Conservation (phyloP, 2,888 invertebrate species). For the Amphipyra tragopoginis region DNA sequence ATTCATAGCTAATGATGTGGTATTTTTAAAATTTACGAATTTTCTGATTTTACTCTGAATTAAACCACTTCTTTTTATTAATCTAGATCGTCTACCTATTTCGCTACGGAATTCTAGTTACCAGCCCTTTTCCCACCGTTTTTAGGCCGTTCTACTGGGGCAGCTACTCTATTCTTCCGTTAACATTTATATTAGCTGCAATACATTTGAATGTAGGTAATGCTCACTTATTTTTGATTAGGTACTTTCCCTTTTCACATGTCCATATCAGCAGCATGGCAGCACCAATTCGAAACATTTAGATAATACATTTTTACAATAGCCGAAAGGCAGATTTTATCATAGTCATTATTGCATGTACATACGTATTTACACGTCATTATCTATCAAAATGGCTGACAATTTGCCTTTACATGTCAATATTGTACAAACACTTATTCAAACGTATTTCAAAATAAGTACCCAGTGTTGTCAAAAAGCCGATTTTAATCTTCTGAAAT, state of each 20-base stretch:
- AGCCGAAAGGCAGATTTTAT: slow-evolving; percentile 54
- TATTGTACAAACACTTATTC: slow-evolving; percentile 61
- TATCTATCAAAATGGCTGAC: slow-evolving; percentile 42
- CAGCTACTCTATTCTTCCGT: too few relatives aligned
- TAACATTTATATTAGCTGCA: too few relatives aligned
- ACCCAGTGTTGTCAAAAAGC: slow-evolving; percentile 82
- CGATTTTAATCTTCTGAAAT: slow-evolving; percentile 84
- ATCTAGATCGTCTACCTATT: too few relatives aligned
- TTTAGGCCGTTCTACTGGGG: too few relatives aligned
- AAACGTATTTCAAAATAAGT: slow-evolving; percentile 73
- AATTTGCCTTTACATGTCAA: slow-evolving; percentile 63
- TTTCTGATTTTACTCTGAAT: too few relatives aligned
- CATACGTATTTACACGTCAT: slow-evolving; percentile 50
- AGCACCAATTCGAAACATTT: slow-evolving; percentile 34
- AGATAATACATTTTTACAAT: slow-evolving; percentile 14
- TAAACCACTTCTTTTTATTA: too few relatives aligned
- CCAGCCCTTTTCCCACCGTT: too few relatives aligned
- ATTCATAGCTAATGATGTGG: too few relatives aligned
- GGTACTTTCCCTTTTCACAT: slow-evolving; percentile 25
- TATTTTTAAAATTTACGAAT: too few relatives aligned
- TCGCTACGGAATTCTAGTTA: too few relatives aligned
- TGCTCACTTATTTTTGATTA: too few relatives aligned
- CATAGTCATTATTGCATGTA: slow-evolving; percentile 42
- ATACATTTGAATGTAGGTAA: too few relatives aligned
- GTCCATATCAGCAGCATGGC: slow-evolving; percentile 8